phyloP scores from a whole-genome alignment of 2,113 vertebrate genomes.

The Eubucco bourcierii region DNA sequence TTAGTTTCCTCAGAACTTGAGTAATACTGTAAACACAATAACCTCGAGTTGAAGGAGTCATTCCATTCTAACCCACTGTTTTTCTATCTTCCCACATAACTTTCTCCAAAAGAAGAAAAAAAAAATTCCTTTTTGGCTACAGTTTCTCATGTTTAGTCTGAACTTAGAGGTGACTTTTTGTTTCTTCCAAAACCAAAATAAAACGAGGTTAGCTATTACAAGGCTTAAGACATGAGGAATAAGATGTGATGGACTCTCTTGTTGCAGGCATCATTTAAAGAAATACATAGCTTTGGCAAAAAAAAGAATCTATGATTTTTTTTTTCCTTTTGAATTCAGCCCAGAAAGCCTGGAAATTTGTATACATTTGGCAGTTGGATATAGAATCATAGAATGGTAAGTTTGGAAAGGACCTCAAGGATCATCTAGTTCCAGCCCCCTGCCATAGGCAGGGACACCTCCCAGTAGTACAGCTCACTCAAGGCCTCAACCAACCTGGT shows the following conservation, averaged over 20 bases:
- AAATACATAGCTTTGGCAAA: background rate
- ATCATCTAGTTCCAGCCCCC: too few species aligned
- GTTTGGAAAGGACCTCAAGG: too few species aligned
- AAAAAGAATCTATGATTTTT: background rate
- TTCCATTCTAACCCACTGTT: constrained; percentile 6
- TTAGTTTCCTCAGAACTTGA: background rate
- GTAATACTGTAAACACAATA: constrained; percentile 18
- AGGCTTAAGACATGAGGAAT: background rate
- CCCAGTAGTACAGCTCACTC: too few species aligned
- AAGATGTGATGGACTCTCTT: background rate
- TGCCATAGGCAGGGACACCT: too few species aligned
- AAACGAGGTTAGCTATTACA: background rate
- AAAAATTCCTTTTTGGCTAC: background rate
- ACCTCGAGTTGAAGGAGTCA: background rate
- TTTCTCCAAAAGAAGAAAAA: background rate
- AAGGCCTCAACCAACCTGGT: too few species aligned
- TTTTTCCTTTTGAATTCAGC: background rate
- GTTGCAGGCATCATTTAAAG: background rate
- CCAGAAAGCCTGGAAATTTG: background rate
- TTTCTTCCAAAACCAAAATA: background rate
- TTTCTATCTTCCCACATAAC: constrained; percentile 32
- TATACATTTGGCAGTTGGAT: background rate
- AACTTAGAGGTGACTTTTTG: background rate
- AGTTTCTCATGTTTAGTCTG: constrained; percentile 36
- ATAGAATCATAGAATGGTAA: too few species aligned